These are phyloP conservation scores for Orthosia gothica DNA, from an alignment of 2,888 invertebrate species.

Conservation along the genomic window DNA sequence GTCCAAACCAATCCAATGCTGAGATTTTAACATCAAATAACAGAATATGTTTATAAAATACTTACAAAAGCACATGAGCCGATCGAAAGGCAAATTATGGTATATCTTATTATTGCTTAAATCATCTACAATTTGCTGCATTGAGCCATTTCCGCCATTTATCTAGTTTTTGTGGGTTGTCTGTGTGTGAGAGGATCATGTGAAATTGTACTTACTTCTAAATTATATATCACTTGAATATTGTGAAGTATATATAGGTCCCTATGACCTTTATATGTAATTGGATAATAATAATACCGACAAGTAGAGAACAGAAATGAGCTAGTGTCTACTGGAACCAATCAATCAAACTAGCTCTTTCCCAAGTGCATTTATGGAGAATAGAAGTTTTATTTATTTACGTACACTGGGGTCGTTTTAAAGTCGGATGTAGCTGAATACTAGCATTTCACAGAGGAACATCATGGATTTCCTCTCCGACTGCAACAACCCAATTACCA, in stretches of 20 bases:
- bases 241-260: background rate
- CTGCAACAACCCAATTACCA: no score
- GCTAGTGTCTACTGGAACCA: no score
- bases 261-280: background rate
- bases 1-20: background rate
- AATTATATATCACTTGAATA: conserved; percentile 8
- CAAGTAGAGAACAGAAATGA: background rate
- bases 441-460: no score
- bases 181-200: conserved; percentile 30
- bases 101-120: conserved; percentile 48
- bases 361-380: no score
- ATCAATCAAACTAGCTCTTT: no score
- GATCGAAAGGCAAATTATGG: conserved; percentile 54
- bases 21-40: conserved; percentile 31
- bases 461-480: no score
- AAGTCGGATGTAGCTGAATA: no score
- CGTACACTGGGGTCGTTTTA: no score
- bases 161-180: conserved; percentile 46
- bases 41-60: conserved; percentile 24
- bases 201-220: conserved; percentile 31
- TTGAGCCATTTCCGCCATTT: conserved; percentile 63
- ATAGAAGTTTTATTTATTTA: no score
- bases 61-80: conserved; percentile 36
- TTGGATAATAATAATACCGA: background rate
- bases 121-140: conserved; percentile 51